A percentile compares a stretch with the other conserved stretches of the same genome.
Conservation (phyloP, 2,888 invertebrate species). For the Archips xylosteana region DNA sequence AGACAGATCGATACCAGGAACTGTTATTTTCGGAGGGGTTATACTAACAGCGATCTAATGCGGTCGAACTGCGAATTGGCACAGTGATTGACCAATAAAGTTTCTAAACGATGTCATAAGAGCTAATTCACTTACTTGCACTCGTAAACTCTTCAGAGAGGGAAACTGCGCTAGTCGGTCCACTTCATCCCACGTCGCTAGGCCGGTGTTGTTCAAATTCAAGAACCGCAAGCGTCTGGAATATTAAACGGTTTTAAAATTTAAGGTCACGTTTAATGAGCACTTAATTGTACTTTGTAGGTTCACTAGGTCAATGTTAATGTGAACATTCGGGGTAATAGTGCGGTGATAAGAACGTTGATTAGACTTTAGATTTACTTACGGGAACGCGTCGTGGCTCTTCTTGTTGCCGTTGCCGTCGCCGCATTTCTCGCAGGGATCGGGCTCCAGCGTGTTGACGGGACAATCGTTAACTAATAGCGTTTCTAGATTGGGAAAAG, state of each 20-base stretch:
- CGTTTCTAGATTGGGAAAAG: conserved; percentile 94
- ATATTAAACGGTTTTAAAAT: conserved; percentile 49
- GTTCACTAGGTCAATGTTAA: conserved; percentile 73
- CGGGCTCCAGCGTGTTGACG: conserved; percentile 87
- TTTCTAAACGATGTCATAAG: conserved; percentile 27
- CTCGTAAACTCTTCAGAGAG: conserved; percentile 92
- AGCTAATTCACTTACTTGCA: conserved; percentile 86
- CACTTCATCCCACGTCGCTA: conserved; percentile 95
- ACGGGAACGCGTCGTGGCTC: conserved; percentile 87
- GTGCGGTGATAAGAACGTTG: conserved; percentile 30
- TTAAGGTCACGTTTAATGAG: conserved; percentile 32
- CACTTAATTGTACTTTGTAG: conserved; percentile 49
- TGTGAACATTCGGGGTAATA: conserved; percentile 46
- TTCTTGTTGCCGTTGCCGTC: conserved; percentile 80
- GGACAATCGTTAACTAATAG: conserved; percentile 95
- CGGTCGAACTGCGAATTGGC: conserved; percentile 48
- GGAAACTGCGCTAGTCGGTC: conserved; percentile 94
- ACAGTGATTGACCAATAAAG: conserved; percentile 25
- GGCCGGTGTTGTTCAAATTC: conserved; percentile 93
- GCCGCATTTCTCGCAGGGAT: conserved; percentile 85
- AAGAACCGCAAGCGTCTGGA: conserved; percentile 90
- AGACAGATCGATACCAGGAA: conserved; percentile 42
- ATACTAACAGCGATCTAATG: conserved; percentile 38
- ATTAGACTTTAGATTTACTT: conserved; percentile 54
- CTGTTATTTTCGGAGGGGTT: conserved; percentile 48